Conservation (phyloP, 2,888 invertebrate species). For the Zygothrica quintamaculata region DNA sequence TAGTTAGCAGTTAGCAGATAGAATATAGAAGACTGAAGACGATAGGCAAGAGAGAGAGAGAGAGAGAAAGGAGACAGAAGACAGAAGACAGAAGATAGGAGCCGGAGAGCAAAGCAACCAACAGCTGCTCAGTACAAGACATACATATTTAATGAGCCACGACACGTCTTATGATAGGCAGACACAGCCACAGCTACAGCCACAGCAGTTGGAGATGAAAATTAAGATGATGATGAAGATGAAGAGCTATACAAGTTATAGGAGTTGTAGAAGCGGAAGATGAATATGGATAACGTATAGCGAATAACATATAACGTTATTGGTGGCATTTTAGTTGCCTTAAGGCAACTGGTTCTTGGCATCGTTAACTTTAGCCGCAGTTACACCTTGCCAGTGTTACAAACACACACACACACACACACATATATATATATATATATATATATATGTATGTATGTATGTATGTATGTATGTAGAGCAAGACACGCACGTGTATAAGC, state of each 20-base stretch:
- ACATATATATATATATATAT: conserved; percentile 9
- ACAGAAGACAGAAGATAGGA: not conserved
- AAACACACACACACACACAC: conserved; percentile 52
- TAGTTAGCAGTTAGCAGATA: no score
- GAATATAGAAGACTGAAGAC: no score
- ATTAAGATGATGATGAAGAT: not conserved
- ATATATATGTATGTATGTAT: conserved; percentile 12
- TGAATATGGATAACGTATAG: no score
- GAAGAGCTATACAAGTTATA: no score
- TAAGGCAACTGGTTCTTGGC: conserved; percentile 39
- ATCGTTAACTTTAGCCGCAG: conserved; percentile 47
- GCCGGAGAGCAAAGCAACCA: conserved; percentile 37
- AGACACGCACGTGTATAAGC: conserved; percentile 49
- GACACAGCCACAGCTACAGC: conserved; percentile 10
- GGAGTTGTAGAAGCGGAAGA: no score
- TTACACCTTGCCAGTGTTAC: conserved; percentile 68
- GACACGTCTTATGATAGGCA: conserved; percentile 66
- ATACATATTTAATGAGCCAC: conserved; percentile 79
- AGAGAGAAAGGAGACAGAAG: no score
- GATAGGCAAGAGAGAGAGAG: no score
- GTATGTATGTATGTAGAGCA: conserved; percentile 2
- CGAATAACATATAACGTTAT: no score
- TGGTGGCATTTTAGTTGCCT: no score
- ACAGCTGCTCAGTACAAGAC: conserved; percentile 76
- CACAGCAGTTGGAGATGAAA: not conserved